Conservation (phyloP, 2,888 invertebrate genomes). For the Tetropium fuscum region DNA sequence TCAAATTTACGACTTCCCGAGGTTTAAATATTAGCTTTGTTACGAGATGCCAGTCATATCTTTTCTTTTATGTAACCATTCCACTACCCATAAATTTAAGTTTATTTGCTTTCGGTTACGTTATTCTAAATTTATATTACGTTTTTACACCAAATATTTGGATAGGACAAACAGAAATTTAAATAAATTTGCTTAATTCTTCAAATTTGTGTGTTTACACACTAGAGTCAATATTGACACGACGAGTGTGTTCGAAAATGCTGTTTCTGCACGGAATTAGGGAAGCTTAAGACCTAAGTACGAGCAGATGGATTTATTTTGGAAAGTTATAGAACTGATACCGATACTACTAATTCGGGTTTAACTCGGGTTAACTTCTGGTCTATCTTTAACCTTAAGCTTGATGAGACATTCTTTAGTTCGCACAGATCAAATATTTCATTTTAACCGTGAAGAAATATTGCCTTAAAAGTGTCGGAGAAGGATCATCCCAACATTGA, state of each 20-base stretch:
- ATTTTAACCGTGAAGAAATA: no score
- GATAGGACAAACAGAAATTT: conserved; percentile 8
- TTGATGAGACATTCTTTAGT: no score
- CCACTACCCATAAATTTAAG: conserved; percentile 12
- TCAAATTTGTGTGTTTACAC: conserved; percentile 16
- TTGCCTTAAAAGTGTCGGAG: no score
- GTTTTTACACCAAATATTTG: conserved; percentile 15
- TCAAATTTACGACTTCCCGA: conserved; percentile 13
- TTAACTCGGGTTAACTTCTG: no score
- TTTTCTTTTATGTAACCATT: conserved; percentile 6
- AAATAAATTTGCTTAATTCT: conserved; percentile 18
- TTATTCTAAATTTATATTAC: conserved; percentile 20
- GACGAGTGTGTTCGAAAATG: neutral
- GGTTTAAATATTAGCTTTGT: conserved; percentile 5
- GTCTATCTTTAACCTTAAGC: no score
- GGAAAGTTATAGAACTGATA: no score
- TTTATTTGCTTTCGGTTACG: conserved; percentile 10
- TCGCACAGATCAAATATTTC: no score
- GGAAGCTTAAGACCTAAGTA: no score
- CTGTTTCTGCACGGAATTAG: neutral
- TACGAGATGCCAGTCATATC: conserved; percentile 7
- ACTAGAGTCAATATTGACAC: conserved; percentile 1
- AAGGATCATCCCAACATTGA: no score
- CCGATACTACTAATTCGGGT: no score
- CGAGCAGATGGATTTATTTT: no score